A percentile compares a stretch with the other conserved stretches of the same genome.
phyloP scores from a whole-genome alignment of 2,113 vertebrate species.

The Pimephales promelas region DNA sequence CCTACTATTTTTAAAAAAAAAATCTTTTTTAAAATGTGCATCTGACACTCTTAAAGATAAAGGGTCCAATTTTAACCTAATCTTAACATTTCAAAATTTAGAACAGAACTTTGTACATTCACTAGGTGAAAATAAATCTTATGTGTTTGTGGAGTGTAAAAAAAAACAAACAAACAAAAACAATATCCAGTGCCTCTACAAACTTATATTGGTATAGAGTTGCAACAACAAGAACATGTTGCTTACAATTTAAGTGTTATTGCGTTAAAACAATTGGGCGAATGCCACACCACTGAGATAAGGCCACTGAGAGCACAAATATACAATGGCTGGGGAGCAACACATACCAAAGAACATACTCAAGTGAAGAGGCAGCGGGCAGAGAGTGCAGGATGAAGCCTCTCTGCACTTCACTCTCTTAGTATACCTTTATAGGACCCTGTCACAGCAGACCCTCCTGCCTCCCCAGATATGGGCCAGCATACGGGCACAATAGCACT shows the following conservation, averaged over 20 bases:
- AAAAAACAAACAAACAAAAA: background rate
- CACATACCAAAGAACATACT: conserved; percentile 62
- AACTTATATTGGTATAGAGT: conserved; percentile 14
- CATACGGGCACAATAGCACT: conserved; percentile 54
- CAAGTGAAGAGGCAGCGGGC: conserved; percentile 63
- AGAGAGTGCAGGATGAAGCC: conserved; percentile 49
- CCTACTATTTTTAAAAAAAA: no score
- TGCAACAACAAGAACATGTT: background rate
- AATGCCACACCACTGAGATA: conserved; percentile 39
- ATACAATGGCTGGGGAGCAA: conserved; percentile 61
- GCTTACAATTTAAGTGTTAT: conserved; percentile 1
- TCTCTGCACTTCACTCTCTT: conserved; percentile 34
- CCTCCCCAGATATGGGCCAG: conserved; percentile 53
- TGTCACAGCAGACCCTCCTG: conserved; percentile 49
- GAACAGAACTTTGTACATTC: background rate
- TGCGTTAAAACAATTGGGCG: conserved; percentile 23
- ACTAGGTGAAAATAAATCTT: background rate
- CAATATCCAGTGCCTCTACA: background rate
- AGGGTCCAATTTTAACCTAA: background rate
- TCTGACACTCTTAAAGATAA: background rate
- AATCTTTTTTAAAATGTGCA: background rate
- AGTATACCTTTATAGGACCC: conserved; percentile 43
- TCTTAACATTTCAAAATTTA: no score
- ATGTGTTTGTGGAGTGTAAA: no score
- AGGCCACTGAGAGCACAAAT: conserved; percentile 37